Evolutionary conservation across 1,140 invertebrate species (phyloP).

Genomic region (Heliconius congener): DNA sequence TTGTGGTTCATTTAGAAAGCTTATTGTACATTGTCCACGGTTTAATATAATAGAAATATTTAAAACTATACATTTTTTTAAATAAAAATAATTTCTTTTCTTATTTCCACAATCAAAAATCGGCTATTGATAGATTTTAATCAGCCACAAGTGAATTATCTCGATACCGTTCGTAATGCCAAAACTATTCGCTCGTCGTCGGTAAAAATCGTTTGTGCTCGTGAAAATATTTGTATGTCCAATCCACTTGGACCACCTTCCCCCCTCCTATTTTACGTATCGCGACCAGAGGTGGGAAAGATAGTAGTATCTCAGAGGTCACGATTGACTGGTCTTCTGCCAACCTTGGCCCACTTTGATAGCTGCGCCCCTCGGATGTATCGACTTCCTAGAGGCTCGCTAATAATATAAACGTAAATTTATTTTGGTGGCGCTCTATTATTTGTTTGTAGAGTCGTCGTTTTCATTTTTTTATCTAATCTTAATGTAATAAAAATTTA

Average conservation of each 20-base stretch:
- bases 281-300: slow-evolving; percentile 36
- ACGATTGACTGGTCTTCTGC: slow-evolving; percentile 49
- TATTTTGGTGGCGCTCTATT: not conserved
- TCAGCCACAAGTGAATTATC: not conserved
- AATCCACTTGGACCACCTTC: slow-evolving; percentile 39
- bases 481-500: not conserved
- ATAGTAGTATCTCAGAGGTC: slow-evolving; percentile 56
- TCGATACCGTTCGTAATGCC: not conserved
- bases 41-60: not conserved
- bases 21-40: not conserved
- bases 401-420: slow-evolving; percentile 20
- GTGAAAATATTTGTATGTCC: slow-evolving; percentile 31
- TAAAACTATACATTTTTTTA: not conserved
- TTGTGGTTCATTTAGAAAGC: not conserved
- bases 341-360: slow-evolving; percentile 73
- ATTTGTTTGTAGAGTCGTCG: not conserved
- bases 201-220: slow-evolving; percentile 46
- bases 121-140: not conserved
- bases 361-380: slow-evolving; percentile 58
- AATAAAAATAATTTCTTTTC: not conserved
- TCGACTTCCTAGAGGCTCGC: slow-evolving; percentile 54
- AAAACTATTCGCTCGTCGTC: slow-evolving; percentile 44
- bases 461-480: not conserved
- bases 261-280: slow-evolving; percentile 28
- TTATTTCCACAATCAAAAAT: not conserved